Base-by-base conservation (phyloP, 64 coral and sea anemone species). In the Platygyra sinensis region DNA sequence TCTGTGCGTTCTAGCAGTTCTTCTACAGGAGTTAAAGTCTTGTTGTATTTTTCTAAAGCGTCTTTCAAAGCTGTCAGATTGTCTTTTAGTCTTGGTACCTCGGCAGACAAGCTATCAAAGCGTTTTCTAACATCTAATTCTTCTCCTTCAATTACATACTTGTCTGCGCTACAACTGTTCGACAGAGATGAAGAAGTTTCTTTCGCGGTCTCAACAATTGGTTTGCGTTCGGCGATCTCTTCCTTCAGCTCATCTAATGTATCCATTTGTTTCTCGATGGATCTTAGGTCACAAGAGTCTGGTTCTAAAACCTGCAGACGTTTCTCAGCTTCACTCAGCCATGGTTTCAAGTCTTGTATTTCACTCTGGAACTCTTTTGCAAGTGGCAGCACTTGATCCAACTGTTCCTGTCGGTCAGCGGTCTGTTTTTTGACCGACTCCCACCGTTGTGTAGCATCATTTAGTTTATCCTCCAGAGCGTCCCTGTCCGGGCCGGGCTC, bases 401-500 rank as follows among this genome's bases (percentile, higher is more conserved):
- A 83, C 15, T 86, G 91, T 80, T 93, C 91, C 69, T 99, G 90
- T 16, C 97, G 97, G 52, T 95, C 88, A 67, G 76, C 50, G 3
- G 94, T 95, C 54, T 99, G 86, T 72, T 91, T 89, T 84, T 88
- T 95, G 13, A 99, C 72, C 54, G 86, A 67, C 20, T 96, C 79
- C 93, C 88, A 96, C 33, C 97, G 80, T 75, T 91, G 89, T 64
- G 94, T 99, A 14, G 91, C 87, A 86, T 99, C 97, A 86, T 93
- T 91, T 25, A 99, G 86, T 89, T 91, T 99, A 52, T 93, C 91
- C 63, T 99, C 94, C 28, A 99, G 77, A 17, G 86, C 86, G 22
- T 96, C 94, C 50, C 91, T 83, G 55, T 99, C 97, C 74, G 94
- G 94, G 7, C 97, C 94, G 62, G 93, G 97, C 36, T 99, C 97